Percentiles rank a stretch among this genome's conserved stretches.
These are phyloP conservation scores for Acrossocheilus fasciatus DNA, from an alignment of 2,797 vertebrate species.

Conservation along the genomic window DNA sequence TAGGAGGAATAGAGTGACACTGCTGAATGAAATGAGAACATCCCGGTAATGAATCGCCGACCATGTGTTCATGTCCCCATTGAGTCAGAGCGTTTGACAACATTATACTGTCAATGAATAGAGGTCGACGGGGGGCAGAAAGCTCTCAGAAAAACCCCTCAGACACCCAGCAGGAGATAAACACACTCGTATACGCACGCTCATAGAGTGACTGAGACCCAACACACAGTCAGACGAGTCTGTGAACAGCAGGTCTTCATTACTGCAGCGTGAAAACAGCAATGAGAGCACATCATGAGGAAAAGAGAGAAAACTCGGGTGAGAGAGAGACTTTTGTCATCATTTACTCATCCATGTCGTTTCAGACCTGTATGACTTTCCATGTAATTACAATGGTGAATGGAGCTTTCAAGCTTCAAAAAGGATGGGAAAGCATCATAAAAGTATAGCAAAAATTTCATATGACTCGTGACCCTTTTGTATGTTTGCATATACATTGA, in stretches of 20 bases:
- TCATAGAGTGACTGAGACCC: background rate
- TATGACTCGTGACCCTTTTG: background rate
- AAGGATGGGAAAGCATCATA: too few relatives aligned
- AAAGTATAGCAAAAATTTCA: background rate
- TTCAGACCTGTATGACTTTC: background rate
- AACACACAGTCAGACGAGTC: background rate
- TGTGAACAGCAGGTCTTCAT: conserved; percentile 7
- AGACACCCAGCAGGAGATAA: conserved; percentile 23
- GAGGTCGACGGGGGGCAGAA: conserved; percentile 17
- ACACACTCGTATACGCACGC: conserved; percentile 2
- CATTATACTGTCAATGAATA: conserved; percentile 39
- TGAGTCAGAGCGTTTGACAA: conserved; percentile 15
- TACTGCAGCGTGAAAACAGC: conserved; percentile 5
- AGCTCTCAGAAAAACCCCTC: conserved; percentile 11
- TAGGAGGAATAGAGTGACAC: background rate
- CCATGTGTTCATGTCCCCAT: conserved; percentile 14
- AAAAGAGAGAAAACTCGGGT: background rate
- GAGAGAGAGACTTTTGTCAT: background rate
- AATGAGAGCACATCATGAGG: background rate
- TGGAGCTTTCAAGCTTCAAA: background rate
- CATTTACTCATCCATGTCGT: background rate
- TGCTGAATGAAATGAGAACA: conserved; percentile 38
- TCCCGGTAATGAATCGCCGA: conserved; percentile 37
- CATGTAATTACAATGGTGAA: too few relatives aligned
- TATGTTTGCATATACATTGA: background rate